These are phyloP conservation scores for Mamestra configurata DNA, from an alignment of 1,140 invertebrate genomes.

Conservation along the genomic window DNA sequence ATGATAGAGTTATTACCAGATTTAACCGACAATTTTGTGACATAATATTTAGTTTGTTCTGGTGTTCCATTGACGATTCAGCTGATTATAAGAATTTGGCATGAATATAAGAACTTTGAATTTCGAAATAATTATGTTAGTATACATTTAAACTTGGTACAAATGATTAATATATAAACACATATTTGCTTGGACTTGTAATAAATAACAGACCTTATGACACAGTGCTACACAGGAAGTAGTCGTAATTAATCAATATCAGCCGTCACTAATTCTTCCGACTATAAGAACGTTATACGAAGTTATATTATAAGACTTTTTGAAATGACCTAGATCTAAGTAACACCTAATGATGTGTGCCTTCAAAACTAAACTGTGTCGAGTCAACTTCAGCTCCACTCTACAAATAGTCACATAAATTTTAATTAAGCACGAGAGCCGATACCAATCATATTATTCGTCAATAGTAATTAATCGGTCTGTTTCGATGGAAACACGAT, in stretches of 20 bases:
- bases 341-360: not conserved
- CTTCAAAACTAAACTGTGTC: not conserved
- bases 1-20: no score
- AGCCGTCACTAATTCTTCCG: not conserved
- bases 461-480: not conserved
- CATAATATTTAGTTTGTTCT: no score
- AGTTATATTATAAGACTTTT: not conserved
- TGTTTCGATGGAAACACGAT: slow-evolving; percentile 1
- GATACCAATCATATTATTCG: slow-evolving; percentile 4
- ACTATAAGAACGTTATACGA: not conserved
- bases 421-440: not conserved
- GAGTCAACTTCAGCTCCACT: not conserved
- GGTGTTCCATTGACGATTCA: no score
- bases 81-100: no score
- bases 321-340: no score
- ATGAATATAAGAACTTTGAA: no score
- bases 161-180: not conserved
- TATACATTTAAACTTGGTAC: no score
- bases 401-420: not conserved
- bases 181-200: not conserved
- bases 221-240: slow-evolving; percentile 14
- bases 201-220: slow-evolving; percentile 5
- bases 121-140: no score
- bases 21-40: no score
- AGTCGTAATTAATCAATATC: slow-evolving; percentile 35